Evolutionary conservation across 1,140 invertebrate genomes (phyloP), one percentile per base, ranked within the genome.

Genomic region (Caenorhabditis tropicalis): DNA sequence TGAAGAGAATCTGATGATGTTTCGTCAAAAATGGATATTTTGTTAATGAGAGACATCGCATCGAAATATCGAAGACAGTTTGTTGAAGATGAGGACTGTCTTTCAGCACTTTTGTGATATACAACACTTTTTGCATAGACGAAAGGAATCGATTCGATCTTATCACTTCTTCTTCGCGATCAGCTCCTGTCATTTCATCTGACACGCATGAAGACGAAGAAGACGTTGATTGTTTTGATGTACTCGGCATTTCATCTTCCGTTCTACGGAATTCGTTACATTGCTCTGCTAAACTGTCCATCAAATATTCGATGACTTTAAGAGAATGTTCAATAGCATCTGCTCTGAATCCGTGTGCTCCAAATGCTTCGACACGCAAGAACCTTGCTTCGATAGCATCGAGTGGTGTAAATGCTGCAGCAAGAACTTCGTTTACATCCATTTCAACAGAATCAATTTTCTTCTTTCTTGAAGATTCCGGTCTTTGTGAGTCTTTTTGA

Each of bases 381-480:
- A 84, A 84, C 12, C 74, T 39, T n/a, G 56, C 58, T 27, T 84
- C 83, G 1, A 84, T 9, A 29, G 29, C 24, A 31, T 84, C 83
- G n/a, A 84, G 21, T 31, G 83, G 83, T 6, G 49, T 24, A 27
- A 74, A 65, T 16, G 65, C n/a, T 9, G 65, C 83, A 31, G 83
- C 83, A 2, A 84, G 43, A 16, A 84, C 83, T 29, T 36, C 48
- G 39, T 65, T 46, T 2, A 84, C 79, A 80, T 84, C 83, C 36
- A 43, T 74, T 19, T 80, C 83, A 10, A 29, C 79, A 4, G 49
- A 46, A 24, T 65, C 56, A 0, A 29, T 19, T 29, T 46, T 56
- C 60, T 74, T 58, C 10, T 65, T 43, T 19, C 21, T 36, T 0
- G 27, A 7, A 9, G 21, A 4, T 56, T 60, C 48, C 10, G 16